A percentile compares a stretch with the other conserved stretches of the same genome.
These are phyloP conservation scores for Lottia gigantea DNA, from an alignment of 2,888 invertebrate species.

Conservation along the genomic window DNA sequence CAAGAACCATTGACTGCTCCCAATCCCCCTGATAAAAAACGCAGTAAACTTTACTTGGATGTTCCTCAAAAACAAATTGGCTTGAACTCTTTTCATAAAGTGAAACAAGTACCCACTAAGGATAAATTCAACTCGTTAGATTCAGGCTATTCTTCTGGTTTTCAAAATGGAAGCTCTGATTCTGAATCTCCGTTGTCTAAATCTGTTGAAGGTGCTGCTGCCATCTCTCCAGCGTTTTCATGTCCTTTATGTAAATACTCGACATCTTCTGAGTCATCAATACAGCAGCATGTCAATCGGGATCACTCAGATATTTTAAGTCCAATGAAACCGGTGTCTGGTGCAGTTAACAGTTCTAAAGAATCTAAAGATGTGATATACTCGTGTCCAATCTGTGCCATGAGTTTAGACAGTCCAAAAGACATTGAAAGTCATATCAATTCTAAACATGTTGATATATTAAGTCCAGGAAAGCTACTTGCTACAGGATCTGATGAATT, in stretches of 20 bases:
- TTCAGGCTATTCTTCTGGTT: neutral
- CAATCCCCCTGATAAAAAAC: conserved; percentile 10
- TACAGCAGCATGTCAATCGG: conserved; percentile 83
- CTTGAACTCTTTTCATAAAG: conserved; percentile 1
- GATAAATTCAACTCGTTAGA: neutral
- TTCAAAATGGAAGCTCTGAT: neutral
- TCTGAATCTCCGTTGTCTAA: neutral
- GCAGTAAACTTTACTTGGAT: conserved; percentile 20
- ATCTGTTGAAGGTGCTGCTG: conserved; percentile 10
- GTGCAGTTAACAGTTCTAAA: neutral
- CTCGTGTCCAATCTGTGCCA: conserved; percentile 83
- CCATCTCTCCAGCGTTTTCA: conserved; percentile 26
- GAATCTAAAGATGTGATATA: conserved; percentile 69
- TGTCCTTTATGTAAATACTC: conserved; percentile 87
- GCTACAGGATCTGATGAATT: conserved; percentile 23
- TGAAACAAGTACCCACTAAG: conserved; percentile 3
- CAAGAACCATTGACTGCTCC: neutral
- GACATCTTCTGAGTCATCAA: conserved; percentile 79
- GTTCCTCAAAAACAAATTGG: conserved; percentile 17
- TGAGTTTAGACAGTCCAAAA: conserved; percentile 73
- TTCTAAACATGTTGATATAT: conserved; percentile 84
- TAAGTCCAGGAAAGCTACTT: conserved; percentile 74
- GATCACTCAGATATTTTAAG: conserved; percentile 75
- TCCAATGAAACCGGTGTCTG: conserved; percentile 25
- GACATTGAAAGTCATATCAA: conserved; percentile 88